These are phyloP conservation scores for Protonibea diacanthus DNA, from an alignment of 2,797 vertebrate species.

Conservation along the genomic window DNA sequence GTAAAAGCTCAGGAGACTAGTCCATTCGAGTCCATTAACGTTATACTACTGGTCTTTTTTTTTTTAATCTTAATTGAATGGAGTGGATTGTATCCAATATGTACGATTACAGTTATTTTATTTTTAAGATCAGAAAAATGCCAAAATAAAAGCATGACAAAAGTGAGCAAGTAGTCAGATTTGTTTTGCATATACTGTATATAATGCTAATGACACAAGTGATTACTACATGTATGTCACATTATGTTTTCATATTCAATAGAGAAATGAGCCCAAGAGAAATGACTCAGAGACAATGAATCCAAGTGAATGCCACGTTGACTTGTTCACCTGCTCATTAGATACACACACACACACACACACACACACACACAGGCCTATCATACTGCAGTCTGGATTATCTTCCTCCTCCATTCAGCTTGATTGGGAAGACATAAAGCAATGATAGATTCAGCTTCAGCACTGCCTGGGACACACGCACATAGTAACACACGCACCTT, in stretches of 20 bases:
- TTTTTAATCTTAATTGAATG: no score
- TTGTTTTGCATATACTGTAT: no score
- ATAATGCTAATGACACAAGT: neutral
- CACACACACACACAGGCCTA: neutral
- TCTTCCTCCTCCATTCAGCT: slow-evolving; percentile 2
- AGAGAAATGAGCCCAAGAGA: neutral
- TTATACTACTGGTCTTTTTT: no score
- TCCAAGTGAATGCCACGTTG: neutral
- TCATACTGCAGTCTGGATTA: neutral
- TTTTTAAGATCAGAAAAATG: neutral
- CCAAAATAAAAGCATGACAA: neutral
- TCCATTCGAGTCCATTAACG: no score
- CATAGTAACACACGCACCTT: neutral
- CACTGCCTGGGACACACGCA: neutral
- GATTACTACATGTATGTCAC: no score
- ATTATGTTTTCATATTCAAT: neutral
- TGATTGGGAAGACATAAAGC: slow-evolving; percentile 13
- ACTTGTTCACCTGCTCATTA: neutral
- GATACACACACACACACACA: neutral
- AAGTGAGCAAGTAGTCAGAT: no score
- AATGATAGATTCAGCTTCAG: neutral
- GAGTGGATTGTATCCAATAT: no score
- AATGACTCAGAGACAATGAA: neutral
- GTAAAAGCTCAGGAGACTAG: no score
- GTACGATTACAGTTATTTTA: no score